These are phyloP conservation scores for Sipunculus nudus DNA, from an alignment of 2,888 invertebrate genomes.

Conservation along the genomic window DNA sequence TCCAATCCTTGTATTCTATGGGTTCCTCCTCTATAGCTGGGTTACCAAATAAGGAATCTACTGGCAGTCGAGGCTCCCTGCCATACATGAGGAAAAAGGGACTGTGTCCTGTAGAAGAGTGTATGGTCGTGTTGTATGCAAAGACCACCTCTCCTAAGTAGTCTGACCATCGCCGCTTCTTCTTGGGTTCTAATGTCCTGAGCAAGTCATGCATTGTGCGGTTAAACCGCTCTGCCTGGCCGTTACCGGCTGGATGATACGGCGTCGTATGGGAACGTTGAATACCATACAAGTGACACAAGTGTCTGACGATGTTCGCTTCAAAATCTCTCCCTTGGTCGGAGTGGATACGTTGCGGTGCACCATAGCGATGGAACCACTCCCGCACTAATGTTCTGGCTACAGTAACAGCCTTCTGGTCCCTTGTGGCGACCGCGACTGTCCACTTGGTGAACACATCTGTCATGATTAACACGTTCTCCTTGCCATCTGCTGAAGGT, in stretches of 20 bases:
- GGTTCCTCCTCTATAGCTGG: too few species aligned
- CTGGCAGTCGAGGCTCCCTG: too few species aligned
- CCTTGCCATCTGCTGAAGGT: too few species aligned
- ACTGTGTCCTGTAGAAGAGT: too few species aligned
- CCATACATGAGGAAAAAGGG: too few species aligned
- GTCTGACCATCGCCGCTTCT: slow-evolving; percentile 34
- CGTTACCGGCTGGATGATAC: slow-evolving; percentile 25
- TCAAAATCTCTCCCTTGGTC: slow-evolving; percentile 24
- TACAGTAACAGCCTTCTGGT: slow-evolving; percentile 21
- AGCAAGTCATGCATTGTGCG: slow-evolving; percentile 32
- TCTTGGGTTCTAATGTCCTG: slow-evolving; percentile 21
- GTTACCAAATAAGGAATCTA: too few species aligned
- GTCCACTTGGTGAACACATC: too few species aligned
- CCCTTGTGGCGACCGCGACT: slow-evolving; percentile 19
- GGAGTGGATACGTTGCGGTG: slow-evolving; percentile 18
- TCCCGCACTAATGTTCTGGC: slow-evolving; percentile 17
- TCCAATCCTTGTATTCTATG: too few species aligned
- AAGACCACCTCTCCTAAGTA: slow-evolving; percentile 25
- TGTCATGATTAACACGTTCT: too few species aligned
- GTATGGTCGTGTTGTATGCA: too few species aligned
- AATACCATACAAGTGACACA: slow-evolving; percentile 31
- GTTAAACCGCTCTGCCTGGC: slow-evolving; percentile 23
- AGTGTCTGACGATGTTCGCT: slow-evolving; percentile 6
- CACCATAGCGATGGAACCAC: slow-evolving; percentile 24
- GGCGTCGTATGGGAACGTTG: slow-evolving; percentile 23